Evolutionary conservation across 2,113 vertebrate species (phyloP).

Genomic region (Eleginops maclovinus): DNA sequence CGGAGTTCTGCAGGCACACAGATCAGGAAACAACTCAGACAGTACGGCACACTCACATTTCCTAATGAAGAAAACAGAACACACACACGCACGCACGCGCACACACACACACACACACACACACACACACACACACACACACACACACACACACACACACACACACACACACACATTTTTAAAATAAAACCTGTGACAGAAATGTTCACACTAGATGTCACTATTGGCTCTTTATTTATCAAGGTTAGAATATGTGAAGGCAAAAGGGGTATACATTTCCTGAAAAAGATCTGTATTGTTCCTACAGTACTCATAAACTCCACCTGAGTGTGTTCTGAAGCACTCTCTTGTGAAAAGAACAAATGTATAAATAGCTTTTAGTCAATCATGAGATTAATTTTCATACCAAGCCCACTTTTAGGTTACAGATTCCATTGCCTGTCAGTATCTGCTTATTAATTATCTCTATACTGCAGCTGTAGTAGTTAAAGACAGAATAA

Average conservation of each 20-base stretch:
- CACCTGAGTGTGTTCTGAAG: slow-evolving; percentile 1
- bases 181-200: not conserved
- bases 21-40: slow-evolving; percentile 89
- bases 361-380: not conserved
- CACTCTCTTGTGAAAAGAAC: slow-evolving; percentile 2
- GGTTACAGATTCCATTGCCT: not conserved
- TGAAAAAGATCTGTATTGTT: not conserved
- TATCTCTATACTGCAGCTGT: not conserved
- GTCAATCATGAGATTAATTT: not conserved
- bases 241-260: not conserved
- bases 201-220: slow-evolving; percentile 22
- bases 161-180: not conserved
- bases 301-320: slow-evolving; percentile 1
- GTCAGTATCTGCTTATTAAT: not conserved
- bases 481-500: not conserved
- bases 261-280: not conserved
- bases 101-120: no score
- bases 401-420: not conserved
- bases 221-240: slow-evolving; percentile 6
- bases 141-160: no score
- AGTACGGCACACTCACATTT: slow-evolving; percentile 79
- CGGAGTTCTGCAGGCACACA: slow-evolving; percentile 93
- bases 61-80: not conserved
- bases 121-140: no score
- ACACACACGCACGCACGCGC: no score